phyloP scores from a whole-genome alignment of 2,113 vertebrate species.

The Ailurus styani region DNA sequence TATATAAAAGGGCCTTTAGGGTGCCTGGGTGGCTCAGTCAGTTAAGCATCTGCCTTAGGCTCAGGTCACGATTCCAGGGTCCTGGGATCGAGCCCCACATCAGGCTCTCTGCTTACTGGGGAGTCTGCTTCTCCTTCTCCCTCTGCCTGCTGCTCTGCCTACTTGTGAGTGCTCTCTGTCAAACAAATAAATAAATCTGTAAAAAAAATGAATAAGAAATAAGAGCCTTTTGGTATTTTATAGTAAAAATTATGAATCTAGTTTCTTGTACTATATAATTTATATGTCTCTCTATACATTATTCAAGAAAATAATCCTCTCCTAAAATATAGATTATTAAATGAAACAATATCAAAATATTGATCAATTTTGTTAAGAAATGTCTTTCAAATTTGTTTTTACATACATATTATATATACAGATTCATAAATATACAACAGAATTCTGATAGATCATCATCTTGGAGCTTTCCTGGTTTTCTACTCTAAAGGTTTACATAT shows the following conservation, averaged over 20 bases:
- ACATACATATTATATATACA: background rate
- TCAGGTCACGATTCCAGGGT: no score
- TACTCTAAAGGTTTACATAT: background rate
- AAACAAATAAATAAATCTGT: no score
- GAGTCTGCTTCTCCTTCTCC: no score
- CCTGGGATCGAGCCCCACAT: no score
- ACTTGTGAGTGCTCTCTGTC: no score
- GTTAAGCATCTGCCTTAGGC: background rate
- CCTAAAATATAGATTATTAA: background rate
- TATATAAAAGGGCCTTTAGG: background rate
- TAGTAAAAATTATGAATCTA: background rate
- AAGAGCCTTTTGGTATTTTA: background rate
- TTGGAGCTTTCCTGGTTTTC: background rate
- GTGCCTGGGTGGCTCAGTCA: background rate
- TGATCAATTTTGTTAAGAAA: background rate
- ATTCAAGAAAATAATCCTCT: background rate
- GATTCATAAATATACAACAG: background rate
- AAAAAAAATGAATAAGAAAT: background rate
- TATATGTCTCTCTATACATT: background rate
- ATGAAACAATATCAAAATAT: background rate
- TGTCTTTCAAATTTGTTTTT: background rate
- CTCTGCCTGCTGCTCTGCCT: no score
- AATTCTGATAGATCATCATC: background rate
- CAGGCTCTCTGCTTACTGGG: no score
- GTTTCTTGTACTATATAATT: background rate